Conservation (phyloP, 2,113 vertebrate genomes). For the Neolamprologus caudopunctatus region DNA sequence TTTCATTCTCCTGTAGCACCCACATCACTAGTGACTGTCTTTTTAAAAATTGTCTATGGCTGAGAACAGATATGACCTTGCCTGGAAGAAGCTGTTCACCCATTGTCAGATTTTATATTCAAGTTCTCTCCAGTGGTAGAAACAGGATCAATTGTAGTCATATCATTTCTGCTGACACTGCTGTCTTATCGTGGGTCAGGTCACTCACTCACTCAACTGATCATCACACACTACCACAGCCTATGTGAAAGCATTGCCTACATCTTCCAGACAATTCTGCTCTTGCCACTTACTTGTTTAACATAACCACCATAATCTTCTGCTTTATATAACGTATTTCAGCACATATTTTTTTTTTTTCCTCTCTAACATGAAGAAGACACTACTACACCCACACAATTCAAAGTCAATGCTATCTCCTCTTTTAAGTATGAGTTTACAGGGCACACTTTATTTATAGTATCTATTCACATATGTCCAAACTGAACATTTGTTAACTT, state of each 20-base stretch:
- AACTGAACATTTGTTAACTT: not conserved
- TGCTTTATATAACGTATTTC: not conserved
- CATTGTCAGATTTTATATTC: conserved; percentile 33
- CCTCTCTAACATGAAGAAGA: not conserved
- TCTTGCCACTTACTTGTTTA: conserved; percentile 3
- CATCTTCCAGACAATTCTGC: not conserved
- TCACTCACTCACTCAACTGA: conserved; percentile 28
- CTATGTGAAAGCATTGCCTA: not conserved
- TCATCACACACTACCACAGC: conserved; percentile 18
- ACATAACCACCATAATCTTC: not conserved
- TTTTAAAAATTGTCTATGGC: not conserved
- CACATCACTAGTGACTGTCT: not conserved
- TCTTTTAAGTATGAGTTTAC: not conserved
- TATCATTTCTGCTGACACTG: conserved; percentile 47
- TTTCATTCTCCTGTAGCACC: not conserved
- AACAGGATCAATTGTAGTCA: conserved; percentile 36
- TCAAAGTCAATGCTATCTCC: not conserved
- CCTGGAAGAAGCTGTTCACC: conserved; percentile 33
- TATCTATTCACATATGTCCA: not conserved
- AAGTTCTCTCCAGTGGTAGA: not conserved
- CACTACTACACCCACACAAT: not conserved
- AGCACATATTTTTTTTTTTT: not conserved
- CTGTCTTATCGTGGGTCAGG: conserved; percentile 23
- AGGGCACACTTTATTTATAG: not conserved
- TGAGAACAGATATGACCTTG: not conserved